These are phyloP conservation scores for Sarcophaga rosellei DNA, from an alignment of 2,888 invertebrate genomes.

Conservation along the genomic window DNA sequence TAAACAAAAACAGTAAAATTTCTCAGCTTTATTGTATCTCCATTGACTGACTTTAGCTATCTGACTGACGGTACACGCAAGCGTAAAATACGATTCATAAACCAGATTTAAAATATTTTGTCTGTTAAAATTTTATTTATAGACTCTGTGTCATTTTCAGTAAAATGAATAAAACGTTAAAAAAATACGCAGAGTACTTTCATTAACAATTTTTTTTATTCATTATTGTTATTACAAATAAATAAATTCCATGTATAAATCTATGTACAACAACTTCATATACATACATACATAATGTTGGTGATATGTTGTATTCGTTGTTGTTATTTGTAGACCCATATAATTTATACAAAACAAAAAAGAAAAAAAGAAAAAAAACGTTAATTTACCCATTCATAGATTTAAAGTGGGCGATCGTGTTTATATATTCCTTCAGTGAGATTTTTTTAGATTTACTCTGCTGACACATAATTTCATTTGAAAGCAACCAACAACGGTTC, in stretches of 20 bases:
- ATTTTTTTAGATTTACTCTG: conserved; percentile 39
- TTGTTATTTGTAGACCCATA: background rate
- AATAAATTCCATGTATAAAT: background rate
- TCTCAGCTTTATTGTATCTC: conserved; percentile 17
- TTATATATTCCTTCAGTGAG: conserved; percentile 27
- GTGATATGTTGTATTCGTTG: background rate
- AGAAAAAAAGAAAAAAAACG: background rate
- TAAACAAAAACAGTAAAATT: conserved; percentile 3
- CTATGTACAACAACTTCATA: background rate
- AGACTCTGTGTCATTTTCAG: background rate
- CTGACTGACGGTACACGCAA: conserved; percentile 29
- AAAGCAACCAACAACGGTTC: conserved; percentile 10
- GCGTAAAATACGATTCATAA: conserved; percentile 22
- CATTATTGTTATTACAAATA: too few species aligned
- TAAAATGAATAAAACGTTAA: background rate
- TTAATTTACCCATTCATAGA: conserved; percentile 17
- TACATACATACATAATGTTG: too few species aligned
- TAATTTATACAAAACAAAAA: background rate
- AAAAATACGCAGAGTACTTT: conserved; percentile 6
- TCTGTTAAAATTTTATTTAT: conserved; percentile 4
- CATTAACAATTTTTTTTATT: conserved; percentile 7
- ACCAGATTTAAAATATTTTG: conserved; percentile 29
- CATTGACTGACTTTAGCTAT: conserved; percentile 29
- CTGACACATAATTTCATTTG: conserved; percentile 62
- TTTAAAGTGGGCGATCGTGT: conserved; percentile 64